Evolutionary conservation across 2,113 vertebrate species (phyloP).

Genomic region (Mugil cephalus): DNA sequence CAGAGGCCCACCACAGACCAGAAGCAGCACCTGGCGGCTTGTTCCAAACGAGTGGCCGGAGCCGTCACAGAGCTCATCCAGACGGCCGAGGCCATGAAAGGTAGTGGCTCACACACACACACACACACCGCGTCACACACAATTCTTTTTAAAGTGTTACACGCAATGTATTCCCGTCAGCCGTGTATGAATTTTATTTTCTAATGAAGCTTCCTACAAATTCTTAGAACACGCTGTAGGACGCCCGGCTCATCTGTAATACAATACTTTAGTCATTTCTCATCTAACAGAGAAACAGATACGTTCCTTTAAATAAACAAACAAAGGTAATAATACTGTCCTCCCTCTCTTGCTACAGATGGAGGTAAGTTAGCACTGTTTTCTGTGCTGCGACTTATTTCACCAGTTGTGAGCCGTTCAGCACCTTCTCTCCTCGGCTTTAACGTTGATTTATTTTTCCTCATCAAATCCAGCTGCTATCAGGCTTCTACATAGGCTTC

Average conservation of each 20-base stretch:
- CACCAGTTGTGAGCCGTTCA: slow-evolving; percentile 54
- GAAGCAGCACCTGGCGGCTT: slow-evolving; percentile 90
- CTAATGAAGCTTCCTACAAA: slow-evolving; percentile 18
- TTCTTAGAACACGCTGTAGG: background rate
- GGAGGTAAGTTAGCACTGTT: slow-evolving; percentile 82
- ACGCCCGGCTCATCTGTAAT: background rate
- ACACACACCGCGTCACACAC: background rate
- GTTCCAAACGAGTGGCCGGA: slow-evolving; percentile 92
- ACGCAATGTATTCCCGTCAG: background rate
- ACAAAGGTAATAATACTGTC: slow-evolving; percentile 73
- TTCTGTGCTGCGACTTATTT: slow-evolving; percentile 49
- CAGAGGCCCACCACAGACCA: slow-evolving; percentile 93
- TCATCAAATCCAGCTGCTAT: slow-evolving; percentile 49
- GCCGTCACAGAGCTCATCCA: slow-evolving; percentile 98
- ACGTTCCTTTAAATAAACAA: slow-evolving; percentile 20
- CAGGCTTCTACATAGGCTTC: slow-evolving; percentile 37
- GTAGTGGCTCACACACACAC: slow-evolving; percentile 68
- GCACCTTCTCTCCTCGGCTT: slow-evolving; percentile 40
- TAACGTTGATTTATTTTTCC: slow-evolving; percentile 52
- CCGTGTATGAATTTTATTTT: background rate
- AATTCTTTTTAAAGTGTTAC: background rate
- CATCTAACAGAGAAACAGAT: slow-evolving; percentile 18
- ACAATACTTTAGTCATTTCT: slow-evolving; percentile 1
- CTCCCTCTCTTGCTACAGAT: slow-evolving; percentile 83
- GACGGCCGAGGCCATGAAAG: slow-evolving; percentile 98